Evolutionary conservation across 2,113 vertebrate species (phyloP).

Genomic region (Neogale vison): DNA sequence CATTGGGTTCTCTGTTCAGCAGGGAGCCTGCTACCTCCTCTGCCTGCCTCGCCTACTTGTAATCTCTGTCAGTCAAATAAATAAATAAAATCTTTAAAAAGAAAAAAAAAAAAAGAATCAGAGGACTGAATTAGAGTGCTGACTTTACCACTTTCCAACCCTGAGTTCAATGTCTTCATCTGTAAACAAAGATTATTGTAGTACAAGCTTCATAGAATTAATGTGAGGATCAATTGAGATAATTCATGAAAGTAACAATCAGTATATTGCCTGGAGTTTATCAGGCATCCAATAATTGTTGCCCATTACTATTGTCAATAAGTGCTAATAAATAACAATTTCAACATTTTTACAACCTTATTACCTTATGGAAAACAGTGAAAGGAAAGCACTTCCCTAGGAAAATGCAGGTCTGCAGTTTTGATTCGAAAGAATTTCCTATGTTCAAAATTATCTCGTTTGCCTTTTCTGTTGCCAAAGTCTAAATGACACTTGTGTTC

Average conservation of each 20-base stretch:
- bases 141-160: no score
- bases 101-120: no score
- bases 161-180: background rate
- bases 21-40: no score
- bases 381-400: background rate
- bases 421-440: background rate
- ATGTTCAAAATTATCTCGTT: background rate
- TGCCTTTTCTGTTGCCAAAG: background rate
- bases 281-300: background rate
- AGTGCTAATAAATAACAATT: background rate
- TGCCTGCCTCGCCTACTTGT: no score
- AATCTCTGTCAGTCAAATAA: no score
- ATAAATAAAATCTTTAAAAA: no score
- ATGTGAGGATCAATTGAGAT: background rate
- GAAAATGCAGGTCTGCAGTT: background rate
- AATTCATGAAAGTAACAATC: background rate
- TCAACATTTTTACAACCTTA: background rate
- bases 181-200: background rate
- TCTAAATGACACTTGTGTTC: background rate
- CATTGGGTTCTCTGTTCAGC: no score
- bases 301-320: background rate
- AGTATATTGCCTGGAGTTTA: background rate
- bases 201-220: background rate
- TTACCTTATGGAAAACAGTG: background rate
- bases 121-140: no score